Conservation (phyloP, 2,888 invertebrate genomes). For the Sicus ferrugineus region DNA sequence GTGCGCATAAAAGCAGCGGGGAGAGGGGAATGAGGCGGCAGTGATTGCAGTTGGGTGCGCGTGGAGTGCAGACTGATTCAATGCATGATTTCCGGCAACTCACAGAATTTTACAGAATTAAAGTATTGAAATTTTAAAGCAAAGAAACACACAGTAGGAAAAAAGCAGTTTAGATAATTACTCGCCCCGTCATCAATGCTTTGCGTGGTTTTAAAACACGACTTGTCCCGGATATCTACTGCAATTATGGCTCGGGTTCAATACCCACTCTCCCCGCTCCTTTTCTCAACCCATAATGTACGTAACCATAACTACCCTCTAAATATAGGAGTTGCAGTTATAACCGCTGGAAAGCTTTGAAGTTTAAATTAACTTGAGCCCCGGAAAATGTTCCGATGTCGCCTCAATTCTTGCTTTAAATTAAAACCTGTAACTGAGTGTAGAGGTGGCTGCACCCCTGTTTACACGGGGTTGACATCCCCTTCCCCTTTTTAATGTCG, state of each 20-base stretch:
- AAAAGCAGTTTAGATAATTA: not conserved
- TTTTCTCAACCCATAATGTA: no score
- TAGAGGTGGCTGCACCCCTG: no score
- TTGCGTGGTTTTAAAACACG: not conserved
- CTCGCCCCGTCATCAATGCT: not conserved
- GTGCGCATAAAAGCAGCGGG: not conserved
- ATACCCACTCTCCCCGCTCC: not conserved
- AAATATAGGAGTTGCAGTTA: not conserved
- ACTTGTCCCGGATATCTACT: not conserved
- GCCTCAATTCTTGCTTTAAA: no score
- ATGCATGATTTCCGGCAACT: not conserved
- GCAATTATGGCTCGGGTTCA: not conserved
- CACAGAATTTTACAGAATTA: not conserved
- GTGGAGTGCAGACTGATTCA: slow-evolving; percentile 1
- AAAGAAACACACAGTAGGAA: not conserved
- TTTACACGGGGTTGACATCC: no score
- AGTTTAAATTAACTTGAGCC: not conserved
- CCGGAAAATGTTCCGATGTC: not conserved
- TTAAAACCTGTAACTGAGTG: no score
- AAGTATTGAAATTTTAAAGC: not conserved
- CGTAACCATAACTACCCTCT: no score
- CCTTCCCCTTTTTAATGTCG: no score
- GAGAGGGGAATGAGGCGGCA: not conserved
- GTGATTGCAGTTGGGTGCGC: not conserved
- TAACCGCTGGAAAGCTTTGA: not conserved